These are phyloP conservation scores for Arizona elegans DNA, from an alignment of 2,113 vertebrate genomes.

Conservation along the genomic window DNA sequence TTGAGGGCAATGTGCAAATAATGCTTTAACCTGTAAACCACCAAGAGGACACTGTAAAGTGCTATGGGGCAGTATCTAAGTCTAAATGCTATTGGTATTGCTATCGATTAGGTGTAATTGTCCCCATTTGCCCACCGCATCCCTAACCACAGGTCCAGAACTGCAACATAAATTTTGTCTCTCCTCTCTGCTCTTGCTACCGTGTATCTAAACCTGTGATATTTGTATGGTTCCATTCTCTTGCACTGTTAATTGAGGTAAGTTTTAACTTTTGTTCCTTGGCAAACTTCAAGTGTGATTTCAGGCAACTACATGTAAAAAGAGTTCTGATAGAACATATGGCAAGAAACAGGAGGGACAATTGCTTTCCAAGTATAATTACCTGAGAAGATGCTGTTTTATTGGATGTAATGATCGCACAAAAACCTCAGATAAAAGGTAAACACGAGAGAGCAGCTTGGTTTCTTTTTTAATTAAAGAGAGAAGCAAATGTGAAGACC, in stretches of 20 bases:
- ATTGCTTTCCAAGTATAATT: neutral
- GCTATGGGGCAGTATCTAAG: neutral
- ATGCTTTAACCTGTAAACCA: neutral
- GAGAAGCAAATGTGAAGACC: neutral
- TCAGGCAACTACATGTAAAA: neutral
- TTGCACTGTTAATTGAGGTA: neutral
- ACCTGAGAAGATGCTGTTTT: neutral
- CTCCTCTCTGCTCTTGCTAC: neutral
- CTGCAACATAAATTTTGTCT: neutral
- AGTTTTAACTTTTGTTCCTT: neutral
- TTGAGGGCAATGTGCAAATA: neutral
- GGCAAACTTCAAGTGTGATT: neutral
- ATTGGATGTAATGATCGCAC: neutral
- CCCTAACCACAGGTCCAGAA: neutral
- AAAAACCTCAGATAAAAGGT: neutral
- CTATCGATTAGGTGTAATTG: neutral
- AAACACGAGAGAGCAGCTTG: neutral
- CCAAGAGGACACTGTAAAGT: neutral
- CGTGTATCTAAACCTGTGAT: neutral
- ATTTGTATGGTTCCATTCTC: neutral
- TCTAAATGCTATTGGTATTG: neutral
- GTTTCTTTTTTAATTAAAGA: conserved; percentile 7
- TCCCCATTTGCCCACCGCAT: neutral
- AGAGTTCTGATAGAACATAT: neutral
- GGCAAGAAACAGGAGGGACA: neutral